Evolutionary conservation across 1,140 invertebrate species (phyloP).

Genomic region (Medauroidea extradentata): DNA sequence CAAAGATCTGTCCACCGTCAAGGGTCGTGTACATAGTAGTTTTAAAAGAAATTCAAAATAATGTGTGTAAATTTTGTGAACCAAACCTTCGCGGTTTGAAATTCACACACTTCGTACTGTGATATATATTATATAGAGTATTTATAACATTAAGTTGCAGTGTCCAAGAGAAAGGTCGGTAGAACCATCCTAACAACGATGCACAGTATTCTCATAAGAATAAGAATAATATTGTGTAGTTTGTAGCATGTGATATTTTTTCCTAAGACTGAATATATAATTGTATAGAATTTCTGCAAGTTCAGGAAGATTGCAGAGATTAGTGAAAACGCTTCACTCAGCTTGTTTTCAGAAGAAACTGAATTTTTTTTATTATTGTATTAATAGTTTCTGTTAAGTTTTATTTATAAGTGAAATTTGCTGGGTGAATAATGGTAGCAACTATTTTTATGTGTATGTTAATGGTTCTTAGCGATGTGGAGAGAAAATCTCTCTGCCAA

Average conservation of each 20-base stretch:
- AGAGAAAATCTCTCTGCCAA: conserved; percentile 20
- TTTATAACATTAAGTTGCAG: conserved; percentile 28
- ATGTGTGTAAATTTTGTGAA: conserved; percentile 25
- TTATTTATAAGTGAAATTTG: conserved; percentile 3
- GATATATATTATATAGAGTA: conserved; percentile 26
- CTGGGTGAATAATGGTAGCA: not conserved
- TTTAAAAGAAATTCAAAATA: conserved; percentile 21
- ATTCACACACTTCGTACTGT: conserved; percentile 28
- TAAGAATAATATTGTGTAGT: conserved; percentile 11
- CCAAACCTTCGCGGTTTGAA: conserved; percentile 9
- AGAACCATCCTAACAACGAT: conserved; percentile 22
- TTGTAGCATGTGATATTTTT: conserved; percentile 25
- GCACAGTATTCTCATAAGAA: conserved; percentile 25
- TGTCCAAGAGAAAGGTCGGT: conserved; percentile 28
- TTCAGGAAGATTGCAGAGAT: conserved; percentile 5
- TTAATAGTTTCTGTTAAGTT: conserved; percentile 7
- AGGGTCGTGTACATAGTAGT: conserved; percentile 29
- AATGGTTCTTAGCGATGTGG: conserved; percentile 14
- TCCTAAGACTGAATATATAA: conserved; percentile 26
- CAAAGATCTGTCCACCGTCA: conserved; percentile 28
- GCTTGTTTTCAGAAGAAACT: no score
- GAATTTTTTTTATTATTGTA: conserved; percentile 8
- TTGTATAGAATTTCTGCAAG: conserved; percentile 13
- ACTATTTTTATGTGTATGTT: not conserved
- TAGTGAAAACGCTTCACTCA: not conserved